Evolutionary conservation across 2,888 invertebrate species (phyloP), one percentile per base, ranked within the genome.

Genomic region (Asteroscopus sphinx): DNA sequence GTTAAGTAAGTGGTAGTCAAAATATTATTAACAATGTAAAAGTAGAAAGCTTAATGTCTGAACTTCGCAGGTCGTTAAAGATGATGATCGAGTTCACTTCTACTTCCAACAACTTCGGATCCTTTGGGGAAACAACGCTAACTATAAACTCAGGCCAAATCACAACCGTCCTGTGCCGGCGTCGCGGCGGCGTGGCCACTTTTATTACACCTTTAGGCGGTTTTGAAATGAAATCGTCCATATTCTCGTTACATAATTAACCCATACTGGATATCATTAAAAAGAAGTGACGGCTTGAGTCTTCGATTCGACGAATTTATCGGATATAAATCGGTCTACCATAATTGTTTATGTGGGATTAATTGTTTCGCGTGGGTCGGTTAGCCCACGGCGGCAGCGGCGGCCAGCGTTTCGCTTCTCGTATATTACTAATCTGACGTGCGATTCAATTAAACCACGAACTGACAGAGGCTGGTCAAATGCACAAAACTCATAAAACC

Each of bases 331-430:
- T 87, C 82, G 84, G 78, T 83, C 80, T 79, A 76, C 73, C 75
- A 84, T 88, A 89, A 88, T 89, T 89, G 87, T 90, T 89, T 89
- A 88, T 89, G 83, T 81, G 85, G 86, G 79, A 88, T 89, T 89
- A 89, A 91, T 88, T 85, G 87, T 85, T 80, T 76, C 72, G 70
- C 54, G 74, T 76, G 73, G 77, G 80, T 78, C 73, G 85, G 81
- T 79, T 79, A 69, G 86, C 83, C 85, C 75, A 65, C 76, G 85
- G 82, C 84, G 76, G 12, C 4, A 6, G 17, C 17, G 33, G 21
- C 6, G 42, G 44, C 52, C 48, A 30, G 54, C 53, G 73, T 63
- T 62, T 73, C 72, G 71, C 62, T 74, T 81, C 84, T 87, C 87
- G 83, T 91, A 90, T 85, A 90, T 91, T 88, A 90, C 82, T 71